phyloP scores from a whole-genome alignment of 2,797 vertebrate genomes.

The Monodelphis domestica region DNA sequence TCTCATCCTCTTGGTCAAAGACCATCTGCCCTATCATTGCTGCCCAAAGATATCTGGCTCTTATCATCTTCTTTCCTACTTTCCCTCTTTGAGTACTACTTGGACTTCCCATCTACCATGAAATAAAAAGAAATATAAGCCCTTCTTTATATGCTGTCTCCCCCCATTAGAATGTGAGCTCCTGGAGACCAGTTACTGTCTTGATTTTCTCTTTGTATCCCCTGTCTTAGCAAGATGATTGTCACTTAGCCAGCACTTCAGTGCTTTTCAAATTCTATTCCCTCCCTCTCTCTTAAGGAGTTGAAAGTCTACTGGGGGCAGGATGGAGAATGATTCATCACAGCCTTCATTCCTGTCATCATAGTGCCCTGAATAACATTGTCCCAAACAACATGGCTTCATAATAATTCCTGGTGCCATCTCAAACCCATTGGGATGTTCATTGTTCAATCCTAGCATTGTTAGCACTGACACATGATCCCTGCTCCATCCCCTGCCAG shows the following conservation, averaged over 20 bases:
- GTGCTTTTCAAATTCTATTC: neutral
- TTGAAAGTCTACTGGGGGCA: neutral
- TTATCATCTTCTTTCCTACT: no score
- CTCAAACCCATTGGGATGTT: neutral
- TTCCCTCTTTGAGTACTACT: neutral
- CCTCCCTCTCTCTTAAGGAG: neutral
- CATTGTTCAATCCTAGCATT: neutral
- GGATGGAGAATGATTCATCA: neutral
- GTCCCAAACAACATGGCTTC: neutral
- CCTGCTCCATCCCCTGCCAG: neutral
- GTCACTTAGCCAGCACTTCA: neutral
- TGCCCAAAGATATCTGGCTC: neutral
- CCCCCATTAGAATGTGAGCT: neutral
- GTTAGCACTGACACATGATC: neutral
- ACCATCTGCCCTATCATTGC: neutral
- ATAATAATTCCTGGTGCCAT: neutral
- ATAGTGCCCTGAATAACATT: neutral
- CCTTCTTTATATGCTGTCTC: neutral
- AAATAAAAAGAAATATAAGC: neutral
- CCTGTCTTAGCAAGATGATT: neutral
- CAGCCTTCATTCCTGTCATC: neutral
- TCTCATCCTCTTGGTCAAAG: neutral
- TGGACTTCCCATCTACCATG: neutral
- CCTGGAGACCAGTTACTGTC: neutral
- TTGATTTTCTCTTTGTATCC: neutral